phyloP scores from a whole-genome alignment of 2,113 vertebrate species.

The Odocoileus virginianus region DNA sequence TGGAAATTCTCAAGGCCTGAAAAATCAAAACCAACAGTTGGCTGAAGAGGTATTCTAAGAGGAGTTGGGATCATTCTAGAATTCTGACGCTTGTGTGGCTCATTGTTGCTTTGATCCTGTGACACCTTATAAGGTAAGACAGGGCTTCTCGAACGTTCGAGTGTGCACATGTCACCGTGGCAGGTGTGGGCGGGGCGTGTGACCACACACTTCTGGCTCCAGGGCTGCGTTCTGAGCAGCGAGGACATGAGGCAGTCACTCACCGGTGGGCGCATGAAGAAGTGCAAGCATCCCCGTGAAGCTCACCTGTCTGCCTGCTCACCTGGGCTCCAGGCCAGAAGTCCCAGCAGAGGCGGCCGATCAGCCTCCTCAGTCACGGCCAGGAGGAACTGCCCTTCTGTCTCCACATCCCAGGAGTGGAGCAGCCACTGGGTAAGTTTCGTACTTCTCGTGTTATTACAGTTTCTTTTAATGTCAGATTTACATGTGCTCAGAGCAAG shows the following conservation, averaged over 20 bases:
- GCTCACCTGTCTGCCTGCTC: not conserved
- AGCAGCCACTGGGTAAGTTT: not conserved
- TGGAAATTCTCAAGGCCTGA: conserved; percentile 88
- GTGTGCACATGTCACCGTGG: not conserved
- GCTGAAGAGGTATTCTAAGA: not conserved
- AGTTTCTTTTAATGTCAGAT: not conserved
- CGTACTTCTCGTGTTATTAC: not conserved
- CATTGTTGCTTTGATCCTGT: not conserved
- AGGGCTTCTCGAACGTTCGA: not conserved
- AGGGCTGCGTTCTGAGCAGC: not conserved
- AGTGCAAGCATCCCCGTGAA: not conserved
- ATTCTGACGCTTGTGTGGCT: not conserved
- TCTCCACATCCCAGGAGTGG: not conserved
- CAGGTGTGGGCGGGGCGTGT: no score
- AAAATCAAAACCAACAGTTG: not conserved
- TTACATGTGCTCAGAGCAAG: not conserved
- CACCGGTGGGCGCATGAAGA: not conserved
- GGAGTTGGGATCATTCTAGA: not conserved
- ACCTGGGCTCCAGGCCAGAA: not conserved
- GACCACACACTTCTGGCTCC: not conserved
- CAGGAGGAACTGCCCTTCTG: not conserved
- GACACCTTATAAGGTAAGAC: not conserved
- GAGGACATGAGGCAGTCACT: not conserved
- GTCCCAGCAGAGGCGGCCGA: not conserved
- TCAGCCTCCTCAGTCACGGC: not conserved